Percentiles rank a stretch among this genome's conserved stretches.
Conservation (phyloP, 2,888 invertebrate species). For the Macrosiphum euphorbiae region DNA sequence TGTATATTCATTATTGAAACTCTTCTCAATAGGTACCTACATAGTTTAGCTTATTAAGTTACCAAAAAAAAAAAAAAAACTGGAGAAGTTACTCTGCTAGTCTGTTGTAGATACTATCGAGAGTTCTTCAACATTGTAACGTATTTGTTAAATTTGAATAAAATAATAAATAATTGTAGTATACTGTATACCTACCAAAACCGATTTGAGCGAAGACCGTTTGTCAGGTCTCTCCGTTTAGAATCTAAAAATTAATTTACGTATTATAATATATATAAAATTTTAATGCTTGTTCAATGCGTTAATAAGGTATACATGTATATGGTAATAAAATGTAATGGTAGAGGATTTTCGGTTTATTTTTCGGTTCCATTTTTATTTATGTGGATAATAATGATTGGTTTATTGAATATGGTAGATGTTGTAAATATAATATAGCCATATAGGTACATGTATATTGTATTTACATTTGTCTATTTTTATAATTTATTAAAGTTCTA, state of each 20-base stretch:
- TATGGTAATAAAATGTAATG: neutral
- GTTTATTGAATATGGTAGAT: neutral
- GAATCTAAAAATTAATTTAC: neutral
- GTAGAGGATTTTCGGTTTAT: neutral
- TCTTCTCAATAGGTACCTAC: neutral
- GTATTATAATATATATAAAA: neutral
- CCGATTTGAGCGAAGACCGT: neutral
- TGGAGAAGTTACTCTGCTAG: no score
- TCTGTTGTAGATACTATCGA: no score
- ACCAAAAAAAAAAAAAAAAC: neutral
- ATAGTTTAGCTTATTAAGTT: neutral
- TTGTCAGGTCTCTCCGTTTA: neutral
- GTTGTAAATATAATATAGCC: no score
- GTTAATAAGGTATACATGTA: neutral
- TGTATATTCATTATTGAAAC: neutral
- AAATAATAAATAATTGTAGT: neutral
- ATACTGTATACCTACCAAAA: neutral
- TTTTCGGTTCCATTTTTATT: neutral
- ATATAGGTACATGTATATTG: neutral
- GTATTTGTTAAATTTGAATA: neutral
- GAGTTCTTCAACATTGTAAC: no score
- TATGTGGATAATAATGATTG: neutral
- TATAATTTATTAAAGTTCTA: neutral
- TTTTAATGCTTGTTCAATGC: neutral
- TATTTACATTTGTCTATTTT: neutral